Evolutionary conservation across 2,888 invertebrate species (phyloP).

Genomic region (Drosophila pseudotalamancana): DNA sequence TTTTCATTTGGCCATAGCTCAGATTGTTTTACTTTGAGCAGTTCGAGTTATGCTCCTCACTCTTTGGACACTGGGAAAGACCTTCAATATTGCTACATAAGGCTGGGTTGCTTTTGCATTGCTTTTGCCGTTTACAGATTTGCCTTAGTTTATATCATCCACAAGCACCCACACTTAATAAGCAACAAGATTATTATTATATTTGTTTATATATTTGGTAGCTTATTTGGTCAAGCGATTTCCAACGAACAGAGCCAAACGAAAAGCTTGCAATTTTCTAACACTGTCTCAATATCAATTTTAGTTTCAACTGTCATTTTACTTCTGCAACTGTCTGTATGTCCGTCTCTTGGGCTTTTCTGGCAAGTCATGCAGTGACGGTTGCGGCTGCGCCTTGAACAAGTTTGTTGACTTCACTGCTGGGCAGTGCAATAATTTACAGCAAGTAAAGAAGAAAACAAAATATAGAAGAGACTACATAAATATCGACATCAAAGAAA

Average conservation of each 20-base stretch:
- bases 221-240: constrained; percentile 18
- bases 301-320: constrained; percentile 23
- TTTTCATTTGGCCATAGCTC: constrained; percentile 33
- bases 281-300: constrained; percentile 13
- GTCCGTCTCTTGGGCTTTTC: constrained; percentile 40
- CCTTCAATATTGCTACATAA: constrained; percentile 21
- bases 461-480: constrained; percentile 1
- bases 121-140: constrained; percentile 11
- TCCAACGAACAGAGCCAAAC: constrained; percentile 31
- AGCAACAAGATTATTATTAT: no score
- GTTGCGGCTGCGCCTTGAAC: constrained; percentile 58
- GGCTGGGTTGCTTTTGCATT: constrained; percentile 3
- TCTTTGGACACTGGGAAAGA: constrained; percentile 12
- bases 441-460: constrained; percentile 10
- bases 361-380: constrained; percentile 54
- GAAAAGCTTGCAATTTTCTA: constrained; percentile 37
- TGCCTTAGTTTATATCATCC: constrained; percentile 39
- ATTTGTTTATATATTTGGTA: constrained; percentile 20
- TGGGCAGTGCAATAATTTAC: constrained; percentile 52
- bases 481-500: constrained; percentile 6
- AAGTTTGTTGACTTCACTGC: constrained; percentile 68
- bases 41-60: constrained; percentile 1
- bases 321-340: constrained; percentile 3
- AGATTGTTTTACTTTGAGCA: constrained; percentile 40
- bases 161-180: constrained; percentile 12